Conservation (phyloP, 2,797 vertebrate species). For the Chloroceryle inda region DNA sequence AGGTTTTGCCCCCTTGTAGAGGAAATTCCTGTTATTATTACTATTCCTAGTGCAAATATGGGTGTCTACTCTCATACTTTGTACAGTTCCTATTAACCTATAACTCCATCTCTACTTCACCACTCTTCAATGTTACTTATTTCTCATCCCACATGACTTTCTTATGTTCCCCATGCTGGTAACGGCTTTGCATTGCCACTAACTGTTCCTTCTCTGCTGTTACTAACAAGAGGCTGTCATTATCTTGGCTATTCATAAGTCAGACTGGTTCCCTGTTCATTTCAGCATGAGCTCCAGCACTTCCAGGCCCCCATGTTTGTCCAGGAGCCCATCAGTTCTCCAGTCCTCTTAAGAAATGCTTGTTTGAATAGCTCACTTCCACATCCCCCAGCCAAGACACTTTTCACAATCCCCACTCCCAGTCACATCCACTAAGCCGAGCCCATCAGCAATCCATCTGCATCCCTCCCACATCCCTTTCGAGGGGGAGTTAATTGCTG, state of each 20-base stretch:
- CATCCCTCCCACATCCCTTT: not conserved
- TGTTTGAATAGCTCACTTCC: not conserved
- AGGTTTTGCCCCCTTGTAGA: not conserved
- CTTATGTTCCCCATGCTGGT: not conserved
- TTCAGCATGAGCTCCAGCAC: not conserved
- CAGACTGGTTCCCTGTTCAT: not conserved
- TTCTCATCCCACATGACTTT: not conserved
- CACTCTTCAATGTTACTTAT: not conserved
- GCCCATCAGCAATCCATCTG: not conserved
- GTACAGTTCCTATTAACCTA: not conserved
- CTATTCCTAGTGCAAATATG: not conserved
- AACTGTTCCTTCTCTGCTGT: conserved; percentile 33
- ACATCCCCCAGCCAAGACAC: not conserved
- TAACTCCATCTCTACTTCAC: not conserved
- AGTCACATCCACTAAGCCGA: not conserved
- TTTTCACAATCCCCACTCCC: not conserved
- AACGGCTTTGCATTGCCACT: conserved; percentile 30
- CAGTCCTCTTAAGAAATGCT: not conserved
- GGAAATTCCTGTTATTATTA: not conserved
- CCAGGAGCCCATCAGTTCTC: not conserved
- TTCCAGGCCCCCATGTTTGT: not conserved
- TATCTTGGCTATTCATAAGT: conserved; percentile 25
- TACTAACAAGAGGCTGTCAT: conserved; percentile 17
- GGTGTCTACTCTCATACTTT: not conserved
- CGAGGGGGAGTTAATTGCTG: not conserved